Percentiles rank a stretch among this genome's conserved stretches.
Evolutionary conservation across 2,797 vertebrate species (phyloP).

Genomic region (Hippoglossus hippoglossus): DNA sequence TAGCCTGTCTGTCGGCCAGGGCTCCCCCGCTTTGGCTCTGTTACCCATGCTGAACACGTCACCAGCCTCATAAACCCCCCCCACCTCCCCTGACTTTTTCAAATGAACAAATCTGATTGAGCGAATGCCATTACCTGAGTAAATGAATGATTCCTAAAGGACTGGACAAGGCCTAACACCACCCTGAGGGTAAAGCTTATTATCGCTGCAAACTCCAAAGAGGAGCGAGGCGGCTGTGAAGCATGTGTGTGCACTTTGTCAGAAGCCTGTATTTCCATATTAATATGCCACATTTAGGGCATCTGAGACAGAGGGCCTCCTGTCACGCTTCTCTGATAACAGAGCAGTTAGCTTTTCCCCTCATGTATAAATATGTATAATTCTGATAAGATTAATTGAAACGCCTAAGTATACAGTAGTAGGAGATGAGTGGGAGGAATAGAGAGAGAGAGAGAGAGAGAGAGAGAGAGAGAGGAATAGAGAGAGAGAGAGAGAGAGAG

Average conservation of each 20-base stretch:
- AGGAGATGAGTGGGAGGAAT: constrained; percentile 57
- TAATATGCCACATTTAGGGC: constrained; percentile 81
- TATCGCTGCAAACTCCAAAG: constrained; percentile 76
- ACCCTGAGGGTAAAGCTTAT: constrained; percentile 82
- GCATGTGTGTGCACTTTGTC: constrained; percentile 71
- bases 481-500: too few relatives aligned
- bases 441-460: constrained; percentile 17
- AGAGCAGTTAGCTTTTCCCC: constrained; percentile 76
- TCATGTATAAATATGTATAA: constrained; percentile 86
- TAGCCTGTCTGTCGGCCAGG: constrained; percentile 29
- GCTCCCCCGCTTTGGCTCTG: constrained; percentile 42
- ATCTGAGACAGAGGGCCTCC: constrained; percentile 76
- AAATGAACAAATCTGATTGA: constrained; percentile 84
- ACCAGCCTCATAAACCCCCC: constrained; percentile 63
- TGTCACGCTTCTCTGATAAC: constrained; percentile 80
- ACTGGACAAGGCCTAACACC: constrained; percentile 77
- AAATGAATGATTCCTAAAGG: constrained; percentile 84
- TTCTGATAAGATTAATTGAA: constrained; percentile 88
- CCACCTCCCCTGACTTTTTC: constrained; percentile 66
- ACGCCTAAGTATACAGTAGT: constrained; percentile 79
- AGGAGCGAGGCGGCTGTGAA: constrained; percentile 57
- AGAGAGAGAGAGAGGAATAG: constrained; percentile 23
- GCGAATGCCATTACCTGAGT: constrained; percentile 81
- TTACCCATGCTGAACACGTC: constrained; percentile 72
- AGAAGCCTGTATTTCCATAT: constrained; percentile 82